These are phyloP conservation scores for Brachyopa scutellaris DNA, from an alignment of 2,888 invertebrate genomes.

Conservation along the genomic window DNA sequence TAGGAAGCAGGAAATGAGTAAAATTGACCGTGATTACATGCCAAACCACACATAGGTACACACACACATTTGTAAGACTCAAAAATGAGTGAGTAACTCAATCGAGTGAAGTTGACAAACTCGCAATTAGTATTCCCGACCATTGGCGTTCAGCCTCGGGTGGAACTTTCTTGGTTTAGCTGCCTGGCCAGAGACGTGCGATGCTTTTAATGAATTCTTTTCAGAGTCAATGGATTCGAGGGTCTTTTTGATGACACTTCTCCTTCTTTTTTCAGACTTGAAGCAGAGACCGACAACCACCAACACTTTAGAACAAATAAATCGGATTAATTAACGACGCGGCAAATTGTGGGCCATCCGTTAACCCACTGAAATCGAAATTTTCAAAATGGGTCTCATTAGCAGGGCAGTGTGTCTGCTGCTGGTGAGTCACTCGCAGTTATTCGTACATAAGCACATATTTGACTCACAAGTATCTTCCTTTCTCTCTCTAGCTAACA, in stretches of 20 bases:
- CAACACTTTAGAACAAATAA: constrained; percentile 16
- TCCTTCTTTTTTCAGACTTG: constrained; percentile 31
- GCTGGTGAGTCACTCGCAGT: constrained; percentile 42
- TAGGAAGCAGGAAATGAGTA: constrained; percentile 65
- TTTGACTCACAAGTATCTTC: too few relatives aligned
- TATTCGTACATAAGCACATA: neutral
- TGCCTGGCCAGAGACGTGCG: constrained; percentile 13
- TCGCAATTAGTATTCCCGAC: constrained; percentile 55
- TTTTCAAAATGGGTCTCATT: constrained; percentile 57
- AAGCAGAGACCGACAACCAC: constrained; percentile 19
- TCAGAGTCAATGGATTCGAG: constrained; percentile 29
- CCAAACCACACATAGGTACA: constrained; percentile 31
- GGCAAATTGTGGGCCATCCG: constrained; percentile 55
- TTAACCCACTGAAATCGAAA: constrained; percentile 63
- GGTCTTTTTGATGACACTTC: constrained; percentile 20
- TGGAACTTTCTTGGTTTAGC: constrained; percentile 46
- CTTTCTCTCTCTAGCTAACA: constrained; percentile 32
- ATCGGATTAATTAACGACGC: constrained; percentile 46
- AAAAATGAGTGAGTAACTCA: constrained; percentile 37
- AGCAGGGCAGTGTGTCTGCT: constrained; percentile 67
- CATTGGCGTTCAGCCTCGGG: constrained; percentile 49
- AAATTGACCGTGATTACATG: constrained; percentile 64
- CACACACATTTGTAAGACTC: neutral
- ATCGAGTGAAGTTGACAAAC: constrained; percentile 14
- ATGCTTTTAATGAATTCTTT: constrained; percentile 46